Base-by-base conservation (phyloP, 2,888 invertebrate species). In the Deroplatys truncata region DNA sequence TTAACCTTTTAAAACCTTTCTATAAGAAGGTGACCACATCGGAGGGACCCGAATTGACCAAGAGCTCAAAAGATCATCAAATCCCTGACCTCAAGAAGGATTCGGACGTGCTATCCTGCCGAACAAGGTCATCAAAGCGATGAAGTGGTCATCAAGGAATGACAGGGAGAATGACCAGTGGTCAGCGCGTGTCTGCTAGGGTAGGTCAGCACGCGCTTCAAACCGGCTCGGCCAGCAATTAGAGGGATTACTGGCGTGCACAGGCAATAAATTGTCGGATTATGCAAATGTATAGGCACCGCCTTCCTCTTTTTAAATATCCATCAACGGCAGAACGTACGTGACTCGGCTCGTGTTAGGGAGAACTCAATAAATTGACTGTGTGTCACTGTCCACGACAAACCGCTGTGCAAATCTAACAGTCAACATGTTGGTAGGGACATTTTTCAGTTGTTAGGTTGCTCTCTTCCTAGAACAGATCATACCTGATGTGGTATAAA, bases 201-300 rank as follows among this genome's bases (percentile, higher is more conserved):
- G 29, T 25, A 31, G 31, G 29, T 29, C 84, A 28, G 84, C 84
- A 16, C 84, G 31, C 29, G 84, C 13, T 35, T 25, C 4, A 49
- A 20, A 43, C 20, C 49, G 5, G 49, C n/a, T 28, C 16, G n/a
- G n/a, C 43, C 85, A 43, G 85, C 85, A 85, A 85, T 85, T 85
- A 85, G 85, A 85, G 43, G 85, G 85, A 85, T 85, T 85, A 85
- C 56, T 72, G 56, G 25, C 56, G 56, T 72, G 28, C 56, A 56
- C n/a, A 28, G 49, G 85, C 85, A 85, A 56, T 85, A 85, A 85
- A 85, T 56, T 85, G 85, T 49, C 85, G 85, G 85, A 85, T 85
- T 85, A 85, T 85, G 85, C 85, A 85, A 85, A 85, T 85, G 85
- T 20, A n/a, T 15, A 49, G 28, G 56, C 16, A 28, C 35, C 85